phyloP scores from a whole-genome alignment of 2,113 vertebrate genomes.

The Pelobates fuscus region DNA sequence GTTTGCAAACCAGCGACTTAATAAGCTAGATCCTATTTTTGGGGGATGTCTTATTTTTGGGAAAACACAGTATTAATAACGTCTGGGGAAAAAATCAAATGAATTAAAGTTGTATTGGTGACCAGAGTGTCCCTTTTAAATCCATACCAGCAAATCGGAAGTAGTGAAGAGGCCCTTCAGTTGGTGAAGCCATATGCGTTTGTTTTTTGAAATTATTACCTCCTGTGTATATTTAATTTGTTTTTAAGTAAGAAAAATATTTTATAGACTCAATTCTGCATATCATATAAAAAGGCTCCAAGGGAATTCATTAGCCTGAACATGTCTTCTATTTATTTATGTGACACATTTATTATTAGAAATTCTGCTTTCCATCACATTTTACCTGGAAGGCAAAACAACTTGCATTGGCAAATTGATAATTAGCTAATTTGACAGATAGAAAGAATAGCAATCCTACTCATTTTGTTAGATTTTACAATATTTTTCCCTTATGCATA shows the following conservation, averaged over 20 bases:
- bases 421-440: conserved; percentile 44
- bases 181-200: no score
- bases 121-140: no score
- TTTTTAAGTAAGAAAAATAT: neutral
- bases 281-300: conserved; percentile 36
- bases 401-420: conserved; percentile 39
- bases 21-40: no score
- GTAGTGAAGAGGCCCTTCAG: no score
- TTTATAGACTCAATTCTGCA: conserved; percentile 37
- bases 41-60: no score
- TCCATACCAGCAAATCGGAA: no score
- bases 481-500: neutral
- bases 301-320: conserved; percentile 41
- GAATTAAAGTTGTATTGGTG: no score
- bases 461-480: conserved; percentile 20
- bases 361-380: conserved; percentile 40
- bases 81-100: no score
- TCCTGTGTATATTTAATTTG: no score
- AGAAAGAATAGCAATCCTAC: conserved; percentile 26
- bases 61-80: no score
- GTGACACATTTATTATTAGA: conserved; percentile 48
- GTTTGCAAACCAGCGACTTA: no score
- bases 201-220: no score
- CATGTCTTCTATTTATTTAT: conserved; percentile 41
- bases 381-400: conserved; percentile 44